Conservation (phyloP, 2,888 invertebrate genomes). For the Drosophila ezoana region DNA sequence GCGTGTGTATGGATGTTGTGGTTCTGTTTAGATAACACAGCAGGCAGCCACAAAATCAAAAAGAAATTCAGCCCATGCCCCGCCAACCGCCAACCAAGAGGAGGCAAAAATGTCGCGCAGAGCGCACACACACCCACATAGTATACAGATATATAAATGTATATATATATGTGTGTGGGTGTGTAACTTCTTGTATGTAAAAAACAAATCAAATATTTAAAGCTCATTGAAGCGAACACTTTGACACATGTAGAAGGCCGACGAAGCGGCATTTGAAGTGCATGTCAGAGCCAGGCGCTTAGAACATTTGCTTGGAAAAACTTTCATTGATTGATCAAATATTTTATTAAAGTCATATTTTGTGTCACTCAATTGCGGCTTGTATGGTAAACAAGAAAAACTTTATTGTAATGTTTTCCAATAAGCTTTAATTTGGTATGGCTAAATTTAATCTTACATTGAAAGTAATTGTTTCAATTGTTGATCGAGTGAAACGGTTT, state of each 20-base stretch:
- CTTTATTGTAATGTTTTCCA: neutral
- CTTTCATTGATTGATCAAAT: conserved; percentile 52
- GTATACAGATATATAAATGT: neutral
- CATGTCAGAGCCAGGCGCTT: conserved; percentile 43
- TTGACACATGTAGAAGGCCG: conserved; percentile 72
- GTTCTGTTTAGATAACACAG: conserved; percentile 49
- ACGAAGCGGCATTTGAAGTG: conserved; percentile 46
- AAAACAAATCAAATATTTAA: conserved; percentile 81
- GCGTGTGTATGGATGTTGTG: conserved; percentile 35
- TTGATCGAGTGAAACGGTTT: conserved; percentile 1
- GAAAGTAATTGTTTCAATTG: conserved; percentile 3
- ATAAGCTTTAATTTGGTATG: neutral
- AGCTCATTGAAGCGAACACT: conserved; percentile 78
- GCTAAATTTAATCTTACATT: neutral
- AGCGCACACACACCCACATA: conserved; percentile 16
- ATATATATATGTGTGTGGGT: conserved; percentile 6
- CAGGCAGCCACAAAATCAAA: conserved; percentile 68
- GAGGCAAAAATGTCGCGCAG: conserved; percentile 31
- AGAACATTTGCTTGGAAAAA: conserved; percentile 50
- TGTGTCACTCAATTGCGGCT: conserved; percentile 6
- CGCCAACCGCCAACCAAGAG: conserved; percentile 7
- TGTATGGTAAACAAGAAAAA: neutral
- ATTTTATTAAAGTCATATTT: conserved; percentile 18
- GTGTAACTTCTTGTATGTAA: conserved; percentile 27
- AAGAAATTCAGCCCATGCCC: conserved; percentile 40